Evolutionary conservation across 1,140 invertebrate genomes (phyloP).

Genomic region (Zaprionus lachaisei): DNA sequence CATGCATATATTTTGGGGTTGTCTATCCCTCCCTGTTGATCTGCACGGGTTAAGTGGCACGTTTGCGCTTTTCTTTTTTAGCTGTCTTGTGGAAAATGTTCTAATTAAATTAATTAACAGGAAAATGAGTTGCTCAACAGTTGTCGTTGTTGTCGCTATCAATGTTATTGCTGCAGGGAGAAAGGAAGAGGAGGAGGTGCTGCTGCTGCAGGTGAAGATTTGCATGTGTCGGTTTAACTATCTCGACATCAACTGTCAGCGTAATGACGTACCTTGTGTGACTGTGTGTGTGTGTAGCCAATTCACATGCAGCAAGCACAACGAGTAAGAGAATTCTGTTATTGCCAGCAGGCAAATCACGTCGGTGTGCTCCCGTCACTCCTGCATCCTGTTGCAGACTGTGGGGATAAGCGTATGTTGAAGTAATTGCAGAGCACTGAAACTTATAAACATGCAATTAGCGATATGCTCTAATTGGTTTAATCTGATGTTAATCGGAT

Average conservation of each 20-base stretch:
- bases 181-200: background rate
- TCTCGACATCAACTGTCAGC: slow-evolving; percentile 6
- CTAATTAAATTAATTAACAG: slow-evolving; percentile 80
- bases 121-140: slow-evolving; percentile 73
- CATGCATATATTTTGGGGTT: background rate
- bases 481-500: slow-evolving; percentile 1
- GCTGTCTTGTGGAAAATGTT: slow-evolving; percentile 32
- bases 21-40: background rate
- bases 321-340: background rate
- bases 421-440: slow-evolving; percentile 15
- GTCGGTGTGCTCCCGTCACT: background rate
- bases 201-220: slow-evolving; percentile 47
- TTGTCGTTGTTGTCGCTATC: slow-evolving; percentile 48
- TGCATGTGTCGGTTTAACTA: slow-evolving; percentile 24
- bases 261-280: background rate
- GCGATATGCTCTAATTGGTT: slow-evolving; percentile 11
- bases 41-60: slow-evolving; percentile 34
- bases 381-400: background rate
- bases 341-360: slow-evolving; percentile 26
- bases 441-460: slow-evolving; percentile 27
- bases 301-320: slow-evolving; percentile 3
- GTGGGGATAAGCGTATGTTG: background rate
- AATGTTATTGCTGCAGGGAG: slow-evolving; percentile 7
- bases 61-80: slow-evolving; percentile 32
- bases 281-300: slow-evolving; percentile 4